phyloP scores from a whole-genome alignment of 1,140 invertebrate species.

The Diorhabda elongata region DNA sequence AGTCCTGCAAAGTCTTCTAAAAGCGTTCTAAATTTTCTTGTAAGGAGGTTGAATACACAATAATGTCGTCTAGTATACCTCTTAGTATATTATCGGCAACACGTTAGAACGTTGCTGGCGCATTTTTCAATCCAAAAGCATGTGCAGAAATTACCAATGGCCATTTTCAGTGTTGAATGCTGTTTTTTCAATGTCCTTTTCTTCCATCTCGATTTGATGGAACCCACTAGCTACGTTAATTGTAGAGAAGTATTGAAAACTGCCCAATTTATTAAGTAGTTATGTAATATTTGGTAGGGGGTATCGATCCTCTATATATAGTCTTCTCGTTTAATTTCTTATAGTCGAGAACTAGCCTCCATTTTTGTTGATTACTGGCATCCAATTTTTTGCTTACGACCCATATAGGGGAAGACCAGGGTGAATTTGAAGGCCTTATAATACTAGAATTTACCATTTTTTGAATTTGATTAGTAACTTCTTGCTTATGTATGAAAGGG shows the following conservation, averaged over 20 bases:
- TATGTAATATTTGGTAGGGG: slow-evolving; percentile 21
- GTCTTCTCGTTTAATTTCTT: slow-evolving; percentile 27
- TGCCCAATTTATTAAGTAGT: slow-evolving; percentile 26
- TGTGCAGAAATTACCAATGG: slow-evolving; percentile 10
- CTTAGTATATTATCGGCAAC: no score
- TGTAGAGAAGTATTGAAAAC: slow-evolving; percentile 16
- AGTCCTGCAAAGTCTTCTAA: no score
- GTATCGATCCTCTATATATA: no score
- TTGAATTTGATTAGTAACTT: slow-evolving; percentile 38
- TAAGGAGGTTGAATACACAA: no score
- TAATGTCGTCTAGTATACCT: no score
- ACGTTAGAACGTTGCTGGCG: not conserved
- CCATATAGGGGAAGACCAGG: no score
- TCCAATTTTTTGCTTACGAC: no score
- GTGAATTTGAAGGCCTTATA: no score
- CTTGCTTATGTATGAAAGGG: slow-evolving; percentile 17
- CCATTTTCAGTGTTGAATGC: slow-evolving; percentile 12
- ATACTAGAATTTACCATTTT: slow-evolving; percentile 32
- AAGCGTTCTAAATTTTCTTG: no score
- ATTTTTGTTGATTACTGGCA: slow-evolving; percentile 29
- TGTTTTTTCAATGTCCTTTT: slow-evolving; percentile 10
- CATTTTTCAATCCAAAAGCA: slow-evolving; percentile 15
- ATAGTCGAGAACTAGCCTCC: slow-evolving; percentile 44
- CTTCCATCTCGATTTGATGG: slow-evolving; percentile 14
- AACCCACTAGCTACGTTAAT: not conserved